phyloP scores from a whole-genome alignment of 2,888 invertebrate genomes.

The Macrophya annulata region DNA sequence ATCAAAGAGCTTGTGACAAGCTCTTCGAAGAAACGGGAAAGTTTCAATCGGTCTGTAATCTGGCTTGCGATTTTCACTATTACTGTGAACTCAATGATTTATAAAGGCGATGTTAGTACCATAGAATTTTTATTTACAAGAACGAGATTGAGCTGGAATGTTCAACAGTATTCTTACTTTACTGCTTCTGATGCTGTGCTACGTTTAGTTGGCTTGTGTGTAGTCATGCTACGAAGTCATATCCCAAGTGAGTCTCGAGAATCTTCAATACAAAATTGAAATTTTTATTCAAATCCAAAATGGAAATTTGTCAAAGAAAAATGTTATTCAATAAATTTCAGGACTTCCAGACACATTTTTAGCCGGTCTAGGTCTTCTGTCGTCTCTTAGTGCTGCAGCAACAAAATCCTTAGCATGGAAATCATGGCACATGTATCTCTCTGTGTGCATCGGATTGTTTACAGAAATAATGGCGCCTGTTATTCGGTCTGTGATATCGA shows the following conservation, averaged over 20 bases:
- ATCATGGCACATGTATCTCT: constrained; percentile 78
- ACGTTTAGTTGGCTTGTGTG: constrained; percentile 82
- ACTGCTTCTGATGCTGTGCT: constrained; percentile 81
- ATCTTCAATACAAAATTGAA: background rate
- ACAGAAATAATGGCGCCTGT: constrained; percentile 82
- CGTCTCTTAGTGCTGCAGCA: constrained; percentile 62
- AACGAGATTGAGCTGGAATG: constrained; percentile 86
- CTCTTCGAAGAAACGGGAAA: constrained; percentile 82
- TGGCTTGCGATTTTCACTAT: constrained; percentile 78
- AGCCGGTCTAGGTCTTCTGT: constrained; percentile 65
- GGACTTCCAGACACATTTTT: constrained; percentile 68
- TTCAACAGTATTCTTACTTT: constrained; percentile 84
- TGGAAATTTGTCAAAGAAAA: background rate
- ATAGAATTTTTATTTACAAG: constrained; percentile 85
- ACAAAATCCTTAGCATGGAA: constrained; percentile 68
- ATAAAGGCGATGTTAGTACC: constrained; percentile 79
- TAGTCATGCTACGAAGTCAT: constrained; percentile 80
- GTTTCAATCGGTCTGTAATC: constrained; percentile 81
- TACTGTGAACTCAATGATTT: constrained; percentile 74
- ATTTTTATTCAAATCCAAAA: no score
- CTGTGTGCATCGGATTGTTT: constrained; percentile 80
- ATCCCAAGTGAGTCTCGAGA: constrained; percentile 63
- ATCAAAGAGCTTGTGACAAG: constrained; percentile 83
- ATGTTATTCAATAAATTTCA: constrained; percentile 45
- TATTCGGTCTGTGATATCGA: constrained; percentile 83